phyloP scores from a whole-genome alignment of 2,888 invertebrate species.

The Ditylenchus weischeri region DNA sequence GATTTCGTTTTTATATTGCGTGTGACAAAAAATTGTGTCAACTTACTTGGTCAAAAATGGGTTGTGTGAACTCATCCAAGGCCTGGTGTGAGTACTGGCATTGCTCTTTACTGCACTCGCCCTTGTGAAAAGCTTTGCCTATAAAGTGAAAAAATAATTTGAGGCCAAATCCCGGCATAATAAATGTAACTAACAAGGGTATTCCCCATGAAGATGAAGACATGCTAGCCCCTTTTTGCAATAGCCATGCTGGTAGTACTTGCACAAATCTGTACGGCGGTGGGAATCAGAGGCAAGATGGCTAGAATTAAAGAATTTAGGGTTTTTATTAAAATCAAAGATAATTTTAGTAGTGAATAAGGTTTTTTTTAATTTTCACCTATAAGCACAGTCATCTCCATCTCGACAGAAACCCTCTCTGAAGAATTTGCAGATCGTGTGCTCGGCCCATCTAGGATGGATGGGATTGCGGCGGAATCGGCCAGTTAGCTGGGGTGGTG shows the following conservation, averaged over 20 bases:
- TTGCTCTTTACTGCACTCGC: slow-evolving; percentile 49
- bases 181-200: slow-evolving; percentile 41
- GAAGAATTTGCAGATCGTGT: slow-evolving; percentile 58
- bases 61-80: slow-evolving; percentile 52
- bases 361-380: no score
- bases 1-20: no score
- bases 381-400: slow-evolving; percentile 53
- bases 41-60: slow-evolving; percentile 48
- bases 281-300: slow-evolving; percentile 53
- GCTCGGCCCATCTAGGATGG: slow-evolving; percentile 23
- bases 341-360: no score
- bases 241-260: slow-evolving; percentile 55
- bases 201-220: slow-evolving; percentile 56
- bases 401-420: slow-evolving; percentile 58
- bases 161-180: not conserved
- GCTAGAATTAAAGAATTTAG: slow-evolving; percentile 29
- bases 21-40: slow-evolving; percentile 12
- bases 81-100: slow-evolving; percentile 56
- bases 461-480: not conserved
- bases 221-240: slow-evolving; percentile 53
- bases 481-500: not conserved
- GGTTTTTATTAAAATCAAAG: no score
- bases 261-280: slow-evolving; percentile 53
- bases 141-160: slow-evolving; percentile 25
- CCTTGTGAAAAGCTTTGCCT: slow-evolving; percentile 50